Base-by-base conservation (phyloP, 2,797 vertebrate genomes). In the Hemitrygon akajei region DNA sequence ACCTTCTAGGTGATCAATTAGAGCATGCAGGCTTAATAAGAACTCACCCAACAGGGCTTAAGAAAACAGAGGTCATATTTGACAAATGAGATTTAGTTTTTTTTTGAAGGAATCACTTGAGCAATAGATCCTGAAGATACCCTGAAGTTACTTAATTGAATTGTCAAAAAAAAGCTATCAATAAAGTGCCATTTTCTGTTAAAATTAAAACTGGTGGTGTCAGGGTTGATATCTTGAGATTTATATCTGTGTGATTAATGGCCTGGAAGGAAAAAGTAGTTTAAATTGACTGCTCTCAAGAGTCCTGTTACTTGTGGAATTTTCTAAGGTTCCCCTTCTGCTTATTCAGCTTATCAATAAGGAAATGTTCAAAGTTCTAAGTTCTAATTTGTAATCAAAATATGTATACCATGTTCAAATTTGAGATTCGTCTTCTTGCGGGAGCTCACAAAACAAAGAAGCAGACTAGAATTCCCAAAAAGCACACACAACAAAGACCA, bases 1-100 rank as follows among this genome's bases (percentile, higher is more conserved):
- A 14, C 16, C 58, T 87, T 87, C 12, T 63, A 12, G 63, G 56
- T 63, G 84, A 63, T 87, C 84, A 87, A 60, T 56, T 63, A n/a
- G 58, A 87, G 27, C 27, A 63, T 63, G 22, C 58, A 63, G 58
- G 25, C 82, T 63, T 87, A n/a, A 63, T 87, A 63, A 87, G 84
- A 27, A 3, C 30, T 60, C 30, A 63, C 58, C 37, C 84, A 87
- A 63, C 58, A 87, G 58, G 84, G 27, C 58, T 60, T 60, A 58
- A n/a, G 84, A 87, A 87, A 87, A 63, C 11, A 75, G 27, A 87
- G 56, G 58, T 87, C 82, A 60, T 60, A 27, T 86, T 87, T 87
- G 60, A 63, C 84, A 87, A 87, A 63, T 30, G 12, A 63, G 56
- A 63, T 86, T 60, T 16, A 63, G 12, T 18, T 87, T 84, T 87